Conservation (phyloP, 2,797 vertebrate genomes). For the Falco peregrinus region DNA sequence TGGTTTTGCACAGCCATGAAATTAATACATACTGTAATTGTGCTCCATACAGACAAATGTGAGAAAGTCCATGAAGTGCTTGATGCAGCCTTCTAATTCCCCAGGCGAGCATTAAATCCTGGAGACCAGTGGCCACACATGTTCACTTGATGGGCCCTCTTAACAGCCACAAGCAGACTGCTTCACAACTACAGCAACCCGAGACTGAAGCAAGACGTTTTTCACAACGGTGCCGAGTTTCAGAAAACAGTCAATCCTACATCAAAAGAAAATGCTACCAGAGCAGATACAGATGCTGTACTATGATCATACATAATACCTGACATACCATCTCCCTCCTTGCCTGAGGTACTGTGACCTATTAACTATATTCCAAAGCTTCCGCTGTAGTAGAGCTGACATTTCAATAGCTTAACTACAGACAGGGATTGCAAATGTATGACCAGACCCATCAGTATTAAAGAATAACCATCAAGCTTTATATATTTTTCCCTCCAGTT, state of each 20-base stretch:
- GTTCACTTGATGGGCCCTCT: background rate
- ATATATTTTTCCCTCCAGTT: background rate
- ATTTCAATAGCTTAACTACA: background rate
- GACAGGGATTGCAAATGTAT: slow-evolving; percentile 23
- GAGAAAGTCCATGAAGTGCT: background rate
- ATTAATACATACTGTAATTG: background rate
- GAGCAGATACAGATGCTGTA: background rate
- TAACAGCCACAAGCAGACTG: background rate
- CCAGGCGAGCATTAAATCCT: background rate
- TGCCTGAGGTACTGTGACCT: background rate
- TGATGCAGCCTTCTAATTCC: background rate
- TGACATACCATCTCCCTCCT: background rate
- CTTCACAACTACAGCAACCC: background rate
- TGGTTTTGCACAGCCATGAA: background rate
- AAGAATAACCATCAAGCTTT: slow-evolving; percentile 16
- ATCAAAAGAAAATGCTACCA: background rate
- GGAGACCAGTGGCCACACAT: background rate
- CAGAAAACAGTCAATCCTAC: background rate
- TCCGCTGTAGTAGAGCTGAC: background rate
- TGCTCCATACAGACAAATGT: background rate
- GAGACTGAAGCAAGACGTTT: background rate
- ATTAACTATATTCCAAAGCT: background rate
- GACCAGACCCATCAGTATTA: slow-evolving; percentile 10
- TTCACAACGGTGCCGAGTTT: background rate
- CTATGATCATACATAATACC: background rate